Conservation (phyloP, 1,140 invertebrate genomes). For the Panagrolaimus sp. region DNA sequence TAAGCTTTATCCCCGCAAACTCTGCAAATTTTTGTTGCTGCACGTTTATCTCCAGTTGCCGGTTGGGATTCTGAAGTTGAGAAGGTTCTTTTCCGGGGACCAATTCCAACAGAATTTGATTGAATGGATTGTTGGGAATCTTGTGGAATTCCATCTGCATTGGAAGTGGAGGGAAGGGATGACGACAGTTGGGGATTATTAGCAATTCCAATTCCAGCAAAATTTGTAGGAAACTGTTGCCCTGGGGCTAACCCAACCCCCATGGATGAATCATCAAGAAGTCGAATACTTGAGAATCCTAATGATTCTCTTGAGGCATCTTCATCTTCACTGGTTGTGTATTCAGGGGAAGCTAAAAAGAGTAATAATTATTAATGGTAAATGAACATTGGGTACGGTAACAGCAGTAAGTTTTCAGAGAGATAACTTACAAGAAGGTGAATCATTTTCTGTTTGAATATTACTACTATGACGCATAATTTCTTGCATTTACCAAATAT, state of each 20-base stretch:
- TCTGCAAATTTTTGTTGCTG: slow-evolving; percentile 67
- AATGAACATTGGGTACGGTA: too few species aligned
- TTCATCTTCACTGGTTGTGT: slow-evolving; percentile 9
- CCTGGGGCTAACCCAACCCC: neutral
- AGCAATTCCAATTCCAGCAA: neutral
- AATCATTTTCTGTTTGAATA: too few species aligned
- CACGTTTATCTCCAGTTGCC: slow-evolving; percentile 39
- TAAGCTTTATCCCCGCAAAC: slow-evolving; percentile 83
- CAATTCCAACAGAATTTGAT: neutral
- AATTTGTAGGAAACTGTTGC: slow-evolving; percentile 5
- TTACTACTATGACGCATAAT: too few species aligned
- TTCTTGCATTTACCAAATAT: too few species aligned
- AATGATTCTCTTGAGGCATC: slow-evolving; percentile 1
- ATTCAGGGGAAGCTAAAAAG: slow-evolving; percentile 14
- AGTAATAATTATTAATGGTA: too few species aligned
- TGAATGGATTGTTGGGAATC: neutral
- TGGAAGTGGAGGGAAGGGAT: neutral
- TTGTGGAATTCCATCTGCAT: neutral
- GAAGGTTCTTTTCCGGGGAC: slow-evolving; percentile 32
- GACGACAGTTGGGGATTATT: neutral
- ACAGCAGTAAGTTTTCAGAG: too few species aligned
- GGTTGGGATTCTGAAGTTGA: slow-evolving; percentile 28
- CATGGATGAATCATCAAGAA: neutral
- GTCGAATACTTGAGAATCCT: neutral
- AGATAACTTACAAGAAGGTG: too few species aligned